A percentile compares a stretch with the other conserved stretches of the same genome.
phyloP scores from a whole-genome alignment of 64 coral and sea anemone species.

The Actinia equina region DNA sequence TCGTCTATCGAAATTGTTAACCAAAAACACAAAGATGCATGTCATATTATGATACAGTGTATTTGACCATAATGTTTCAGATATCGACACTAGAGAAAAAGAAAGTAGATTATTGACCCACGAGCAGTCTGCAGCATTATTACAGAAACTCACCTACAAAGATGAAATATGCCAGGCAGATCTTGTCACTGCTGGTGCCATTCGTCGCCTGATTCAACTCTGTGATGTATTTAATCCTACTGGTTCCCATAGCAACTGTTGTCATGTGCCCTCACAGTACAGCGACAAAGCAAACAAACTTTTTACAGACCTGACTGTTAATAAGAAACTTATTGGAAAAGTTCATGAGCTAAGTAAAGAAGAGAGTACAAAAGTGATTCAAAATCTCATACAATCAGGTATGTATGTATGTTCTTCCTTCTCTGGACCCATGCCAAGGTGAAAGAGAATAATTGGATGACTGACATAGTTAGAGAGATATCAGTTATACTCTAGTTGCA shows the following conservation, averaged over 20 bases:
- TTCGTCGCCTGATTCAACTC: slow-evolving; percentile 43
- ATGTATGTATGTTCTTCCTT: background rate
- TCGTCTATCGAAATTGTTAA: too few relatives aligned
- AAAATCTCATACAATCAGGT: slow-evolving; percentile 1
- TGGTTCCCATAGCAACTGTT: slow-evolving; percentile 54
- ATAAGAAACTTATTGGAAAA: slow-evolving; percentile 49
- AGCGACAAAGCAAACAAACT: slow-evolving; percentile 14
- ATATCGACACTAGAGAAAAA: background rate
- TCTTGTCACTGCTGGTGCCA: slow-evolving; percentile 37
- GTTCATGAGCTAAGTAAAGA: slow-evolving; percentile 35
- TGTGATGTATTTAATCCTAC: slow-evolving; percentile 44
- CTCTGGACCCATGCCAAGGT: too few relatives aligned
- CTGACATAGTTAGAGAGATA: too few relatives aligned
- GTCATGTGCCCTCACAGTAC: background rate
- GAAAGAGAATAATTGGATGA: too few relatives aligned
- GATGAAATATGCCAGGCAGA: slow-evolving; percentile 41
- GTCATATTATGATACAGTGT: too few relatives aligned
- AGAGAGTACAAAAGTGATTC: slow-evolving; percentile 14
- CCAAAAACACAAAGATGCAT: too few relatives aligned
- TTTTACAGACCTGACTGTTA: slow-evolving; percentile 40
- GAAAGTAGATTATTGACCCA: slow-evolving; percentile 16
- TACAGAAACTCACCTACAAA: slow-evolving; percentile 30
- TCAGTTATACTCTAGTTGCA: too few relatives aligned
- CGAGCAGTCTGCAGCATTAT: slow-evolving; percentile 37
- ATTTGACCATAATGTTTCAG: background rate